These are phyloP conservation scores for Cylas formicarius DNA, from an alignment of 1,140 invertebrate genomes.

Conservation along the genomic window DNA sequence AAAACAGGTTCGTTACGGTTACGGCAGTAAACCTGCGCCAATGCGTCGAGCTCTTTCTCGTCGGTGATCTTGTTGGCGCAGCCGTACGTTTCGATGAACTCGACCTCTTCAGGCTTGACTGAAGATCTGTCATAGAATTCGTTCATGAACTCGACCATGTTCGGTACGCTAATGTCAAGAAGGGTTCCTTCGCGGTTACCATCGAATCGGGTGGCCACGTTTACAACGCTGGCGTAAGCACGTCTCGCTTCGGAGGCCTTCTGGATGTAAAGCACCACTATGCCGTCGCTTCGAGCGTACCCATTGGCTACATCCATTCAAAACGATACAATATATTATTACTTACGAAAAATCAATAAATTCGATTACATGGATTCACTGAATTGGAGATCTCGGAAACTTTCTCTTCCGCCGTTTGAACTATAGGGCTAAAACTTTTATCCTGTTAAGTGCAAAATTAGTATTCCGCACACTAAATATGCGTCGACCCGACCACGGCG, in stretches of 20 bases:
- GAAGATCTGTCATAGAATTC: constrained; percentile 55
- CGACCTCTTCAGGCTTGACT: constrained; percentile 54
- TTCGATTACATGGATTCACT: too few species aligned
- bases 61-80: constrained; percentile 42
- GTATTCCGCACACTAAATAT: too few species aligned
- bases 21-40: constrained; percentile 50
- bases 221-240: constrained; percentile 59
- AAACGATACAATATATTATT: too few species aligned
- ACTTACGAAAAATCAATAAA: too few species aligned
- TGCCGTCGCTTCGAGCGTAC: constrained; percentile 68
- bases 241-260: constrained; percentile 70
- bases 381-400: too few species aligned
- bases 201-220: constrained; percentile 56
- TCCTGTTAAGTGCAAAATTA: too few species aligned
- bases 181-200: constrained; percentile 50
- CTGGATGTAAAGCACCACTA: constrained; percentile 77
- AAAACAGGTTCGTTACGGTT: constrained; percentile 50
- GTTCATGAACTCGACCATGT: constrained; percentile 45
- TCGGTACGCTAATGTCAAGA: constrained; percentile 50
- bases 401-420: too few species aligned
- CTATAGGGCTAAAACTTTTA: too few species aligned
- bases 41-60: constrained; percentile 42
- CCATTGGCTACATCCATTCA: constrained; percentile 65
- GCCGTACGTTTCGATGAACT: constrained; percentile 70
- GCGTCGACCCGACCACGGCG: too few species aligned